These are phyloP conservation scores for Euzetes globulus DNA, from an alignment of 2,888 invertebrate genomes.

Conservation along the genomic window DNA sequence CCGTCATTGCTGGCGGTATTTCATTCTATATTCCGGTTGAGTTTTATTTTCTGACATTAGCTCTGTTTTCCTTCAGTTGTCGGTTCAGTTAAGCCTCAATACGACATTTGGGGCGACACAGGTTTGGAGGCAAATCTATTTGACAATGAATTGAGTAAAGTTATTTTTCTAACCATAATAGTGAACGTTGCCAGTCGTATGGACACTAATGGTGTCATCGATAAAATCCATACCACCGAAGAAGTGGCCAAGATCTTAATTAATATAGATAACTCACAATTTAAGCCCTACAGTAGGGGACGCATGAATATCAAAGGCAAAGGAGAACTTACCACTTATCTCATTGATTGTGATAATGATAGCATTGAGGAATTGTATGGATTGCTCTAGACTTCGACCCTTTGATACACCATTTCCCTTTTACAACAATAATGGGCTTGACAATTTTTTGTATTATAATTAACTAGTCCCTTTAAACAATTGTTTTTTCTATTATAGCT, in stretches of 20 bases:
- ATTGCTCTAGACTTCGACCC: neutral
- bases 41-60: neutral
- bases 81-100: conserved; percentile 53
- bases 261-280: conserved; percentile 54
- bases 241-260: conserved; percentile 72
- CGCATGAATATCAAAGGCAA: conserved; percentile 92
- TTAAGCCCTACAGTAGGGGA: conserved; percentile 65
- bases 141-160: no score
- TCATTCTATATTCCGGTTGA: neutral
- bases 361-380: conserved; percentile 5
- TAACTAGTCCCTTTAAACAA: no score
- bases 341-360: conserved; percentile 53
- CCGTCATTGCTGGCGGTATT: conserved; percentile 34
- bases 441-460: no score
- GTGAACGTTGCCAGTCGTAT: conserved; percentile 86
- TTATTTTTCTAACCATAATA: neutral
- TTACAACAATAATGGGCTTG: no score
- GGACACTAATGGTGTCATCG: conserved; percentile 79
- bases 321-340: conserved; percentile 78
- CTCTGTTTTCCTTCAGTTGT: conserved; percentile 62
- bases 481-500: no score
- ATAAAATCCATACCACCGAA: conserved; percentile 73
- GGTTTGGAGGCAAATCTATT: conserved; percentile 46
- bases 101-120: conserved; percentile 61
- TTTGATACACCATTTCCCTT: no score